These are phyloP conservation scores for Drosophila sordidula DNA, from an alignment of 2,888 invertebrate species.

Conservation along the genomic window DNA sequence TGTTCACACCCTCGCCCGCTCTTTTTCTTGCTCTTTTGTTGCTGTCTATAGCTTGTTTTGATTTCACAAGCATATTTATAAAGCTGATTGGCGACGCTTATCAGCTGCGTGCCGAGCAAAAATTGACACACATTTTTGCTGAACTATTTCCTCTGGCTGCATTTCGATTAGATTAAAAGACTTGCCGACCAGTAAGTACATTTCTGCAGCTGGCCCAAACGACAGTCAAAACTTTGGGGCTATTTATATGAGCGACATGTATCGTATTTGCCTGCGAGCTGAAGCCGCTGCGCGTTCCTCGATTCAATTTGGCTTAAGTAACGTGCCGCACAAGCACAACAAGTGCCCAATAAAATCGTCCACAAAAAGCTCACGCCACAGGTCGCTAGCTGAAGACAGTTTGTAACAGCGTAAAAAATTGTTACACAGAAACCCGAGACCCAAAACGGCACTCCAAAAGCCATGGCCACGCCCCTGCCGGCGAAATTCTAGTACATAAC, in stretches of 20 bases:
- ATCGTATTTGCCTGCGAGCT: slow-evolving; percentile 1
- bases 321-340: slow-evolving; percentile 75
- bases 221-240: too few species aligned
- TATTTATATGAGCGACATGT: too few species aligned
- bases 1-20: background rate
- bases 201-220: slow-evolving; percentile 17
- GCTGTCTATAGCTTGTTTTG: background rate
- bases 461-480: background rate
- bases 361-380: background rate
- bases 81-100: slow-evolving; percentile 29
- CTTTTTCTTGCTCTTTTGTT: background rate
- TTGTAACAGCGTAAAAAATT: slow-evolving; percentile 60
- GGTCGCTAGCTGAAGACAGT: slow-evolving; percentile 8
- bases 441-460: slow-evolving; percentile 5
- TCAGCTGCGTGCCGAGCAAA: slow-evolving; percentile 25
- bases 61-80: slow-evolving; percentile 4
- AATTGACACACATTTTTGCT: slow-evolving; percentile 51
- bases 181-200: background rate
- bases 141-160: slow-evolving; percentile 39
- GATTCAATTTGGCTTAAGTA: slow-evolving; percentile 78
- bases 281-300: slow-evolving; percentile 58
- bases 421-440: slow-evolving; percentile 29
- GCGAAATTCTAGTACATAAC: slow-evolving; percentile 32
- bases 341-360: slow-evolving; percentile 81
- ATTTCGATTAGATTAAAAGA: slow-evolving; percentile 52